A percentile compares a stretch with the other conserved stretches of the same genome.
phyloP scores from a whole-genome alignment of 2,888 invertebrate genomes.

The Phania funesta region DNA sequence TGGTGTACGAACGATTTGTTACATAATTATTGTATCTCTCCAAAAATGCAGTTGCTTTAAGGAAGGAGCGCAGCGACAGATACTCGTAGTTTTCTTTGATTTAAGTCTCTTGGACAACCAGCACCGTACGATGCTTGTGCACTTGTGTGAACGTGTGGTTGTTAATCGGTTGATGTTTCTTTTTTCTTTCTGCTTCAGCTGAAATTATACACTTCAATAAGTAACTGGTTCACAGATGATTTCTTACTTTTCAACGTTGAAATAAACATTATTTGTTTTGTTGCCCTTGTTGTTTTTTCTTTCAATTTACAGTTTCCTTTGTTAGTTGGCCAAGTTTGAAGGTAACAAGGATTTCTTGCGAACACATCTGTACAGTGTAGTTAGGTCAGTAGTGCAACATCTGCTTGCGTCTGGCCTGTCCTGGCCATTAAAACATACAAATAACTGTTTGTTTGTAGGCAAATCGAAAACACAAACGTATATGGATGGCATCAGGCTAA shows the following conservation, averaged over 20 bases:
- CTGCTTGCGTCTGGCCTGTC: conserved; percentile 63
- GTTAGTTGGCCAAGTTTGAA: conserved; percentile 17
- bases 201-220: conserved; percentile 45
- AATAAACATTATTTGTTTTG: conserved; percentile 2
- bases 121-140: too few relatives aligned
- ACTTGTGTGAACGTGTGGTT: not conserved
- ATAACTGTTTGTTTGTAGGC: too few relatives aligned
- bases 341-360: conserved; percentile 23
- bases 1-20: too few relatives aligned
- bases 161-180: not conserved
- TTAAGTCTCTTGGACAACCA: too few relatives aligned
- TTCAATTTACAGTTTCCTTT: conserved; percentile 27
- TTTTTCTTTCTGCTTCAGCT: not conserved
- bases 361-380: conserved; percentile 39
- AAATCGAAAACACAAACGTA: too few relatives aligned
- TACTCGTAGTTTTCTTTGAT: too few relatives aligned
- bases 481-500: not conserved
- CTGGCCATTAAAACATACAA: too few relatives aligned
- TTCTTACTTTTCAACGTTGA: not conserved
- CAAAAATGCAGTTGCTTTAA: too few relatives aligned
- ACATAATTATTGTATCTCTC: too few relatives aligned
- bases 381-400: conserved; percentile 71
- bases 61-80: too few relatives aligned
- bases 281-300: not conserved
- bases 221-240: conserved; percentile 52